phyloP scores from a whole-genome alignment of 2,888 invertebrate genomes.

The Cataglyphis livida region DNA sequence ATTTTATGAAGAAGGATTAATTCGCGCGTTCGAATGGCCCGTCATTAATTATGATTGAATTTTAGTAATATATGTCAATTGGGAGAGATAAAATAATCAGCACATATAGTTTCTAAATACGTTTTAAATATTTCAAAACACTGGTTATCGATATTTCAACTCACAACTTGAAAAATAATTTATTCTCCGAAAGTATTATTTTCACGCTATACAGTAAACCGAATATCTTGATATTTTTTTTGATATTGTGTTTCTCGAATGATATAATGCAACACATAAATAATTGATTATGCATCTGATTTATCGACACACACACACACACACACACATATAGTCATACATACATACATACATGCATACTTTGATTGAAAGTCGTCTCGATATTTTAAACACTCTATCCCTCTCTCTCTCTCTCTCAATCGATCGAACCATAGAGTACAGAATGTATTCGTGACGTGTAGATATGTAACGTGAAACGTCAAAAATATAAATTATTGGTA shows the following conservation, averaged over 20 bases:
- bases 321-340: too few species aligned
- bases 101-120: background rate
- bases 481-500: background rate
- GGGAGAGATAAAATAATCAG: conserved; percentile 5
- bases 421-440: background rate
- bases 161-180: background rate
- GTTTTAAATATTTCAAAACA: background rate
- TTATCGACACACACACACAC: background rate
- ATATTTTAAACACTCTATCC: background rate
- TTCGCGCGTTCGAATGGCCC: background rate
- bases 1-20: conserved; percentile 15
- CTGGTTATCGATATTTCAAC: background rate
- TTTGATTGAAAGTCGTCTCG: background rate
- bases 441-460: background rate
- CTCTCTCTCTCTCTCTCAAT: background rate
- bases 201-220: background rate
- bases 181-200: background rate
- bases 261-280: background rate
- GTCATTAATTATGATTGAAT: conserved; percentile 21
- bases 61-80: conserved; percentile 6
- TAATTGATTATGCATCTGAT: background rate
- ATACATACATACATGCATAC: background rate
- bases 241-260: background rate
- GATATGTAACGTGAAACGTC: background rate
- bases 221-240: background rate